Conservation (phyloP, 1,140 invertebrate species). For the Drosophila ananassae region DNA sequence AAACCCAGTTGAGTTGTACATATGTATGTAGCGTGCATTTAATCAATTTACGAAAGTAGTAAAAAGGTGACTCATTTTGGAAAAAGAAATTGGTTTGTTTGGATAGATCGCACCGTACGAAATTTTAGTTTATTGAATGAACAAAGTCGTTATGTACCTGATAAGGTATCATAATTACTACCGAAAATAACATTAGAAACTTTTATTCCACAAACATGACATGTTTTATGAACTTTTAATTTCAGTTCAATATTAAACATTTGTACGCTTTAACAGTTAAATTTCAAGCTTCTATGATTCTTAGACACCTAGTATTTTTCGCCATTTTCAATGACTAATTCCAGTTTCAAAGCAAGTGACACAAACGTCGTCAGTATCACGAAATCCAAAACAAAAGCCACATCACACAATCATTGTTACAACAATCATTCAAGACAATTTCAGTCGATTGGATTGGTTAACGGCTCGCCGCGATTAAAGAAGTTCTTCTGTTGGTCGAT, state of each 20-base stretch:
- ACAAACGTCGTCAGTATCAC: slow-evolving; percentile 24
- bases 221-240: too few relatives aligned
- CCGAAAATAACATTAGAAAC: not conserved
- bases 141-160: not conserved
- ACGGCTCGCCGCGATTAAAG: not conserved
- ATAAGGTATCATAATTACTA: not conserved
- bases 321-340: not conserved
- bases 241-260: too few relatives aligned
- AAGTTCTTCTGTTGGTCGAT: not conserved
- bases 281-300: too few relatives aligned
- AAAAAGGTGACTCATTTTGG: not conserved
- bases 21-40: not conserved
- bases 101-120: not conserved
- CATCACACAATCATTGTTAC: slow-evolving; percentile 9
- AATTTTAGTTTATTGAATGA: not conserved
- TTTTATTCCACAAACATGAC: too few relatives aligned
- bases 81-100: not conserved
- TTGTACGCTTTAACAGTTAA: too few relatives aligned
- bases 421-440: not conserved
- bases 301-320: too few relatives aligned
- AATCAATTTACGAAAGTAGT: not conserved
- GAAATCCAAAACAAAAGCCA: not conserved
- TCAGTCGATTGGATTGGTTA: not conserved
- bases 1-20: not conserved
- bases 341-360: not conserved